Evolutionary conservation across 1,140 invertebrate genomes (phyloP).

Genomic region (Drosophila aff.): DNA sequence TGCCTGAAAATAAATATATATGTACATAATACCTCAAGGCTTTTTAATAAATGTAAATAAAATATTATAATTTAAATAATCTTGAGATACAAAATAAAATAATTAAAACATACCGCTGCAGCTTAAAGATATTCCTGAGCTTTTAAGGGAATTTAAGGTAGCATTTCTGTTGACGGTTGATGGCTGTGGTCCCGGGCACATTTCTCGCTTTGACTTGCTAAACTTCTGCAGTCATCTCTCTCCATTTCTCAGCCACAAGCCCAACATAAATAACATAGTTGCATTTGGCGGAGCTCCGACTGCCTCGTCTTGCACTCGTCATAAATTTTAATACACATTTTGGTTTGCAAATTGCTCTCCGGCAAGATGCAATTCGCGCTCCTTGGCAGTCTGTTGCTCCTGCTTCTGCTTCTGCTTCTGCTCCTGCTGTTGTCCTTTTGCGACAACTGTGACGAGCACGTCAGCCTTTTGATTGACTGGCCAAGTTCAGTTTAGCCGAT

Average conservation of each 20-base stretch:
- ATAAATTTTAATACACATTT: conserved; percentile 84
- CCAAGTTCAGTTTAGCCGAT: conserved; percentile 77
- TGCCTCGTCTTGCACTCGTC: conserved; percentile 62
- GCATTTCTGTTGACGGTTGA: conserved; percentile 5
- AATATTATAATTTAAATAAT: background rate
- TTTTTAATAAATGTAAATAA: background rate
- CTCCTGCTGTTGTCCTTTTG: conserved; percentile 58
- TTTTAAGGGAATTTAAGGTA: conserved; percentile 27
- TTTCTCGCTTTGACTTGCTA: conserved; percentile 24
- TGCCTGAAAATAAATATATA: no score
- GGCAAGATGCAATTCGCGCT: conserved; percentile 76
- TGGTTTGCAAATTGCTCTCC: conserved; percentile 78
- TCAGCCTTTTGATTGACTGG: conserved; percentile 81
- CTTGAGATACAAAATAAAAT: background rate
- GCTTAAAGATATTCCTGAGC: background rate
- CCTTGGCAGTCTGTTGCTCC: conserved; percentile 19
- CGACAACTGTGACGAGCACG: conserved; percentile 79
- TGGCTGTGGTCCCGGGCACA: conserved; percentile 2
- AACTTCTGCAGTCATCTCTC: conserved; percentile 8
- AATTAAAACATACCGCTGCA: background rate
- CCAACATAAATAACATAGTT: conserved; percentile 58
- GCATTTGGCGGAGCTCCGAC: conserved; percentile 28
- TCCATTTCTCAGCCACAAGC: conserved; percentile 35
- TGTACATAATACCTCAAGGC: no score
- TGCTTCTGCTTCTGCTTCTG: conserved; percentile 3